These are phyloP conservation scores for Melanotaenia trifasciata DNA, from an alignment of 2,797 vertebrate genomes.

Conservation along the genomic window DNA sequence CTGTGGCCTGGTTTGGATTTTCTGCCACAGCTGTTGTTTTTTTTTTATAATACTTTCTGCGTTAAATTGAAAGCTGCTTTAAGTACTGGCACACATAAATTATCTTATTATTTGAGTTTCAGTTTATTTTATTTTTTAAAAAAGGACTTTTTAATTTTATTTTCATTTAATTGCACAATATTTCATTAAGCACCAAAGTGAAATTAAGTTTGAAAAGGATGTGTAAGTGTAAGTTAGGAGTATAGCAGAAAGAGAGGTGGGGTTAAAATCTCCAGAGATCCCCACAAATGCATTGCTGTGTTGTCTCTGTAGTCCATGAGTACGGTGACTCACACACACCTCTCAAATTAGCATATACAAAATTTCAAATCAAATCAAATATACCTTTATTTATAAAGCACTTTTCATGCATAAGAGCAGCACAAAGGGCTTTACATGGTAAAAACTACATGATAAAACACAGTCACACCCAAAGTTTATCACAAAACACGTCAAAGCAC, in stretches of 20 bases:
- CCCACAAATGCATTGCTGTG: background rate
- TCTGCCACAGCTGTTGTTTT: background rate
- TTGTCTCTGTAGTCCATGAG: background rate
- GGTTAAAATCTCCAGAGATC: background rate
- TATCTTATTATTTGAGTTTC: background rate
- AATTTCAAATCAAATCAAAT: too few species aligned
- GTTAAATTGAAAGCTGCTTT: background rate
- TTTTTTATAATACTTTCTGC: background rate
- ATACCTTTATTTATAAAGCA: too few species aligned
- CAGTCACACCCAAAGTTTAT: too few species aligned
- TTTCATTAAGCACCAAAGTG: background rate
- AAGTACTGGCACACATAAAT: background rate
- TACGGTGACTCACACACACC: background rate
- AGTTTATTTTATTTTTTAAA: background rate
- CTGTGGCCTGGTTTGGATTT: background rate
- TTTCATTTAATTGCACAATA: background rate
- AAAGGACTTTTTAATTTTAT: background rate
- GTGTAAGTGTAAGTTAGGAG: background rate
- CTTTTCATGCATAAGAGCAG: too few species aligned
- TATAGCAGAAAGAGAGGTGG: background rate
- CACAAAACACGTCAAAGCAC: too few species aligned
- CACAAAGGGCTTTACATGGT: too few species aligned
- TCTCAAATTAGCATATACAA: background rate
- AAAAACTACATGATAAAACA: too few species aligned
- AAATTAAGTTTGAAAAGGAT: background rate